phyloP scores from a whole-genome alignment of 2,113 vertebrate genomes.

The Laterallus jamaicensis region DNA sequence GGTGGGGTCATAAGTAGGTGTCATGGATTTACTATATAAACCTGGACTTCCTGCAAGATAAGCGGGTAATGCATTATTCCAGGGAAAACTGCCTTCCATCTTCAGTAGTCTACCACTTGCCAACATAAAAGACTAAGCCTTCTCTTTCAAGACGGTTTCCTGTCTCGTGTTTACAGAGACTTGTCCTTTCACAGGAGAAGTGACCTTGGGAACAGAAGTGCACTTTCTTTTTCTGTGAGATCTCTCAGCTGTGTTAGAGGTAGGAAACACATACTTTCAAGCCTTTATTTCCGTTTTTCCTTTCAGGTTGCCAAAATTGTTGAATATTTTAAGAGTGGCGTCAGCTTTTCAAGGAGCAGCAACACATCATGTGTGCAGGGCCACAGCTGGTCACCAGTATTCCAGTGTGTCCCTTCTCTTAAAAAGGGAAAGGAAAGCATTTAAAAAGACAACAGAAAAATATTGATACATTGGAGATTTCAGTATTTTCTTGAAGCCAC shows the following conservation, averaged over 20 bases:
- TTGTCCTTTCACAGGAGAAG: background rate
- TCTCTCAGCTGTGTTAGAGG: background rate
- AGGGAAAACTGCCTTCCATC: background rate
- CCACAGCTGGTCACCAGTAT: background rate
- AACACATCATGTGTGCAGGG: background rate
- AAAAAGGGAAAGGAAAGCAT: background rate
- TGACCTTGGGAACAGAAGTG: background rate
- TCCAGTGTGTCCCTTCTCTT: background rate
- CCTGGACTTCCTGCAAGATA: conserved; percentile 78
- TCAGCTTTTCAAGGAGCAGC: background rate
- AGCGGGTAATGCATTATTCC: background rate
- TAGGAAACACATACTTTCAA: background rate
- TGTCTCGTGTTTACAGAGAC: background rate
- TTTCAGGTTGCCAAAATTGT: background rate
- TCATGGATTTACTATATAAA: conserved; percentile 94
- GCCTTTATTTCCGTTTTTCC: background rate
- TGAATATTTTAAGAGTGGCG: background rate
- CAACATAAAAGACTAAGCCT: background rate
- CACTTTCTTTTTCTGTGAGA: background rate
- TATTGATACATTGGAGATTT: background rate
- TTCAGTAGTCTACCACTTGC: background rate
- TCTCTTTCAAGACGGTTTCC: background rate
- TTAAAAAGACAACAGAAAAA: background rate
- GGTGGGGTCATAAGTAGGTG: conserved; percentile 86
- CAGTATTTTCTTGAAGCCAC: background rate